Evolutionary conservation across 2,888 invertebrate genomes (phyloP).

Genomic region (Drosophila koepferae): DNA sequence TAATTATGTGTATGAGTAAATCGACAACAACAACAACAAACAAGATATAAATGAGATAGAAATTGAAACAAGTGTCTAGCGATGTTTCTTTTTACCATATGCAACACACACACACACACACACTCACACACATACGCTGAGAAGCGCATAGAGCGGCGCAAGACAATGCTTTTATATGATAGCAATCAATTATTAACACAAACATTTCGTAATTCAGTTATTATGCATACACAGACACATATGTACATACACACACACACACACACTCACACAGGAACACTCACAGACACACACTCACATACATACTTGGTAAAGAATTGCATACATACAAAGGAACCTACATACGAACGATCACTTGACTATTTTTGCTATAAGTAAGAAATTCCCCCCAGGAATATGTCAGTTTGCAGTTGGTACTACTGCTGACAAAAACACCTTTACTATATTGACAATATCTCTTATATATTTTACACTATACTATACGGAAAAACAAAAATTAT

Average conservation of each 20-base stretch:
- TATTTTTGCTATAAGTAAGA: constrained; percentile 82
- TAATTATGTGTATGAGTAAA: constrained; percentile 71
- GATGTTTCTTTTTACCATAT: constrained; percentile 53
- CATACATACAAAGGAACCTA: constrained; percentile 62
- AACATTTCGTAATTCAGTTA: constrained; percentile 50
- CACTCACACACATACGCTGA: constrained; percentile 34
- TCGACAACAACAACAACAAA: constrained; percentile 40
- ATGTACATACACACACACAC: constrained; percentile 56
- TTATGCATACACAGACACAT: constrained; percentile 42
- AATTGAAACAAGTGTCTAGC: constrained; percentile 52
- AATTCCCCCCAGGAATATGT: constrained; percentile 79
- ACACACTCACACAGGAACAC: constrained; percentile 23
- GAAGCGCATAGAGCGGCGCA: constrained; percentile 44
- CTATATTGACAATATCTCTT: constrained; percentile 85
- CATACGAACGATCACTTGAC: constrained; percentile 80
- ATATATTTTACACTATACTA: constrained; percentile 85
- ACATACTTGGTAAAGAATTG: constrained; percentile 55
- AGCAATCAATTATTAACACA: constrained; percentile 49
- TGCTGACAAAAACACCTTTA: constrained; percentile 83
- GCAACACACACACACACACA: constrained; percentile 23
- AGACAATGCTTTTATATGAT: constrained; percentile 60
- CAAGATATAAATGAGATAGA: constrained; percentile 45
- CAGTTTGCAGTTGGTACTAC: constrained; percentile 73
- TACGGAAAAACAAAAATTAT: constrained; percentile 72
- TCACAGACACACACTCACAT: constrained; percentile 10